A percentile compares a stretch with the other conserved stretches of the same genome.
These are phyloP conservation scores for Phaethon lepturus DNA, from an alignment of 2,113 vertebrate genomes.

Conservation along the genomic window DNA sequence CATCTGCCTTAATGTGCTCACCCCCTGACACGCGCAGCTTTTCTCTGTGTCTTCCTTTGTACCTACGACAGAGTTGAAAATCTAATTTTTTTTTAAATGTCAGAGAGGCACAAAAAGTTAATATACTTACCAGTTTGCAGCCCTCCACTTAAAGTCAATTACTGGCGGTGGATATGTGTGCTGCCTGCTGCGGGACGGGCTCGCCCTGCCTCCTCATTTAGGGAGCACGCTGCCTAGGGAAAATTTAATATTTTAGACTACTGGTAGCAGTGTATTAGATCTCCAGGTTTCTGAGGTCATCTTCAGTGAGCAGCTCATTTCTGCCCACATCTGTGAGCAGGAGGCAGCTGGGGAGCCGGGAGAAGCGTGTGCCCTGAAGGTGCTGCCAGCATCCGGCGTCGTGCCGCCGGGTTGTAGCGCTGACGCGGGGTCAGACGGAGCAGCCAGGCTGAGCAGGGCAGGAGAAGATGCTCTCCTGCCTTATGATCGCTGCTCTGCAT, in stretches of 20 bases:
- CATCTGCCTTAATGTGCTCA: constrained; percentile 32
- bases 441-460: not conserved
- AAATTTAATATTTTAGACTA: constrained; percentile 12
- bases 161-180: not conserved
- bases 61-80: not conserved
- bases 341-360: not conserved
- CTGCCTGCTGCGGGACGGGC: not conserved
- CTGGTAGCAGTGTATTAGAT: not conserved
- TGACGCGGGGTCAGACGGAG: accelerated
- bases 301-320: not conserved
- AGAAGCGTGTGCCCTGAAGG: not conserved
- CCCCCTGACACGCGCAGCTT: constrained; percentile 51
- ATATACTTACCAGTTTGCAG: constrained; percentile 26
- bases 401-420: accelerated
- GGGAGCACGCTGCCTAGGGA: not conserved
- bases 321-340: not conserved
- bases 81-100: not conserved
- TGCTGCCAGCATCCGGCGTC: not conserved
- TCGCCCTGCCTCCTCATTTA: not conserved
- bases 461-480: not conserved
- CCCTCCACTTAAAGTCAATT: not conserved
- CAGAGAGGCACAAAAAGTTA: constrained; percentile 8
- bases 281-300: not conserved
- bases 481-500: not conserved
- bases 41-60: not conserved